Base-by-base conservation (phyloP, 2,888 invertebrate genomes). In the Dryocosmus kuriphilus region DNA sequence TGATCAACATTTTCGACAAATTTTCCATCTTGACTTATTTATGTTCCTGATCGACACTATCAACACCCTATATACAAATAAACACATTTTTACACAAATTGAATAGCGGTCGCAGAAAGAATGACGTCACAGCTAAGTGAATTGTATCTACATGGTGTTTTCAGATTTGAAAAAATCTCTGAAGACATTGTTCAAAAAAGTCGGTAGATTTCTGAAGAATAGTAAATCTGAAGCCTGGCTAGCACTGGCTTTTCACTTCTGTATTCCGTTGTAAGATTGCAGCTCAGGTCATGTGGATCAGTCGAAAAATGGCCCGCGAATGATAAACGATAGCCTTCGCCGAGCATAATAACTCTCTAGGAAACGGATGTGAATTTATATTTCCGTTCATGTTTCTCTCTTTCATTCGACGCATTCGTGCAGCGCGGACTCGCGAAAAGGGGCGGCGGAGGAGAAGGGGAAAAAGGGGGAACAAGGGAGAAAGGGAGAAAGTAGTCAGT, bases 321-420 rank as follows among this genome's bases (percentile, higher is more conserved):
- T 71, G 71, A 71, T 71, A 71, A 71, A 71, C 46, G 46, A 51
- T 71, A 71, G n/a, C 46, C 71, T 51, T 71, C 71, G 71, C n/a
- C 30, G 71, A 51, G 46, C 51, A 71, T 71, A 71, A 71, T 71
- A 71, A 71, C 71, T 71, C 71, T 71, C 30, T 46, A 71, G 71
- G 71, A 71, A 71, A 51, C 71, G 71, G 71, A 71, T 71, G 71
- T 71, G 80, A 79, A 83, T 83, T 80, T 79, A 80, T 83, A 83
- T 81, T 81, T 77, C 62, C 41, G 73, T 38, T 35, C 46, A 46
- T 61, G 74, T 73, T 77, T 80, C 78, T 60, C 61, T 77, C 77
- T 75, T 62, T 73, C 74, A 63, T 77, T 76, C 35, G 74, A 27
- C 27, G 71, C 71, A 71, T 71, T 71, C 46, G 71, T 71, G 51